Evolutionary conservation across 2,888 invertebrate genomes (phyloP).

Genomic region (Norana najaformis): DNA sequence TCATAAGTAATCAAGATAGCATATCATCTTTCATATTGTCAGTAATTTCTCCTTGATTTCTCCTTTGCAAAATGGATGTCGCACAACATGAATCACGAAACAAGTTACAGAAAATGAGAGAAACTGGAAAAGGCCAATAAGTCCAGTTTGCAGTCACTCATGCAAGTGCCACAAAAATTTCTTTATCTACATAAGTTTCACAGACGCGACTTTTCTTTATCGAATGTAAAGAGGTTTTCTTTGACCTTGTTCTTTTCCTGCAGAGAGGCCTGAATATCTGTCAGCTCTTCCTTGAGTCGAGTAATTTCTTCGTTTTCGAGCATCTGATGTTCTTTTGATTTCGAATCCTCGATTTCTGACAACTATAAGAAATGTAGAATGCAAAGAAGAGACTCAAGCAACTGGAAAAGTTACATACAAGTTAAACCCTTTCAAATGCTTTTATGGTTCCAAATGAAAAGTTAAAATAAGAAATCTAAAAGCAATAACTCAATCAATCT

Average conservation of each 20-base stretch:
- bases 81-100: too few species aligned
- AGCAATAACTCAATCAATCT: background rate
- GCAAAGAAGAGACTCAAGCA: background rate
- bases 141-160: too few species aligned
- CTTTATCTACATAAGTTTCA: too few species aligned
- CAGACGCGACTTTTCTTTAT: background rate
- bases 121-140: too few species aligned
- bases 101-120: too few species aligned
- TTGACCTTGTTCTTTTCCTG: background rate
- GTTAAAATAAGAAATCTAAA: background rate
- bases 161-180: too few species aligned
- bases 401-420: background rate
- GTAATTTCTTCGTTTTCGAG: background rate
- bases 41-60: too few species aligned
- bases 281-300: conserved; percentile 22
- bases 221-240: background rate
- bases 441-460: background rate
- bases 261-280: background rate
- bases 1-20: too few species aligned
- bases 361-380: background rate
- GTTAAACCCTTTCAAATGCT: background rate
- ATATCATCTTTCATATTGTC: too few species aligned
- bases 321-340: background rate
- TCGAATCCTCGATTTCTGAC: background rate
- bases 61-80: too few species aligned